Evolutionary conservation across 1,140 invertebrate genomes (phyloP).

Genomic region (Prorops nasuta): DNA sequence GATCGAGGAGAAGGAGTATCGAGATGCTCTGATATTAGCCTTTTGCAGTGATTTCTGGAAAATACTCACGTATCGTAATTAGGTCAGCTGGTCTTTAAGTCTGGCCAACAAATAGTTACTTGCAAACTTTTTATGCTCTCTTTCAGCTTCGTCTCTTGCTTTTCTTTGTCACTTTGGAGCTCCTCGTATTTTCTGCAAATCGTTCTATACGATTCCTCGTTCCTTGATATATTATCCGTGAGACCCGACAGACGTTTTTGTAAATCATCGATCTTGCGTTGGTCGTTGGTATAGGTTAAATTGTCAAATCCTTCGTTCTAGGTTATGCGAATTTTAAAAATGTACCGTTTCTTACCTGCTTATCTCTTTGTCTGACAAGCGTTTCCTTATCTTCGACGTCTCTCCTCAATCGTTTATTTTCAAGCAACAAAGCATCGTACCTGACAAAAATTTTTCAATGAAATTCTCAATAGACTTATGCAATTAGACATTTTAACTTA

Average conservation of each 20-base stretch:
- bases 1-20: conserved; percentile 2
- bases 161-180: conserved; percentile 24
- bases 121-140: conserved; percentile 22
- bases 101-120: no score
- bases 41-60: background rate
- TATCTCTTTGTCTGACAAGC: conserved; percentile 18
- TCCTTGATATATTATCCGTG: conserved; percentile 16
- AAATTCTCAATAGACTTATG: background rate
- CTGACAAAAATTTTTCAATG: conserved; percentile 12
- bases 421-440: conserved; percentile 31
- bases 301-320: background rate
- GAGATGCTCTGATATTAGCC: background rate
- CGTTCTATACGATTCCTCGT: conserved; percentile 17
- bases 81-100: no score
- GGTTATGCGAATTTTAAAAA: background rate
- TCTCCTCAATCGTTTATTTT: conserved; percentile 26
- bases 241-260: conserved; percentile 23
- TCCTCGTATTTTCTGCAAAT: conserved; percentile 26
- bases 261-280: conserved; percentile 20
- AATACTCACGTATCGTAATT: background rate
- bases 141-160: conserved; percentile 18
- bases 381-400: conserved; percentile 14
- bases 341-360: conserved; percentile 17
- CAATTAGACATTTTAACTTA: background rate
- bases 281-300: background rate